phyloP scores from a whole-genome alignment of 2,113 vertebrate species.

The Chloropsis hardwickii region DNA sequence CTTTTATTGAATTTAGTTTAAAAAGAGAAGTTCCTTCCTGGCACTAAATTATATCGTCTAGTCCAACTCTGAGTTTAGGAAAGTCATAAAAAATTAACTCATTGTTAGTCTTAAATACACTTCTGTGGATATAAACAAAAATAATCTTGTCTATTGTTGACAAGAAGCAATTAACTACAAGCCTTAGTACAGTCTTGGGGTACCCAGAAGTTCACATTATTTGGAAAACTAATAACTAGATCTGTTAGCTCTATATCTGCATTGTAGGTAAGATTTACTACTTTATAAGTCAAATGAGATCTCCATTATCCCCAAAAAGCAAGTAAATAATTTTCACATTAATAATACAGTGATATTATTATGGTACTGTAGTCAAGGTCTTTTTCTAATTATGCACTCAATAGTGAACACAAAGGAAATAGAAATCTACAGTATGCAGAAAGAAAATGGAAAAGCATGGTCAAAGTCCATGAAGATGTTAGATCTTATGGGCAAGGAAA shows the following conservation, averaged over 20 bases:
- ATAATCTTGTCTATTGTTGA: neutral
- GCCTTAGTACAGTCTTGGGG: neutral
- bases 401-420: neutral
- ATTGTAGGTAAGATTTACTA: neutral
- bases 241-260: neutral
- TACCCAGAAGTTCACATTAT: neutral
- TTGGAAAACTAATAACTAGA: neutral
- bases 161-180: neutral
- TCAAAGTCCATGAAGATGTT: neutral
- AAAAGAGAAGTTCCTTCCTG: neutral
- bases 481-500: neutral
- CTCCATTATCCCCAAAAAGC: neutral
- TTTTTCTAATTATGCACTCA: neutral
- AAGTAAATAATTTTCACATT: neutral
- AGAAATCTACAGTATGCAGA: neutral
- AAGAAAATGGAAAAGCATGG: neutral
- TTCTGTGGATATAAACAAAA: neutral
- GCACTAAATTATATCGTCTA: neutral
- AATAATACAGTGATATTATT: neutral
- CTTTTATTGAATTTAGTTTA: neutral
- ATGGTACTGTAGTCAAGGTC: neutral
- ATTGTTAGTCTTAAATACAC: neutral
- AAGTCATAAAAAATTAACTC: neutral
- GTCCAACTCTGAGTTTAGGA: neutral
- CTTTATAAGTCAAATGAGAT: conserved; percentile 10